Percentiles rank a stretch among this genome's conserved stretches.
phyloP scores from a whole-genome alignment of 2,797 vertebrate species.

The Lacerta bilineata region DNA sequence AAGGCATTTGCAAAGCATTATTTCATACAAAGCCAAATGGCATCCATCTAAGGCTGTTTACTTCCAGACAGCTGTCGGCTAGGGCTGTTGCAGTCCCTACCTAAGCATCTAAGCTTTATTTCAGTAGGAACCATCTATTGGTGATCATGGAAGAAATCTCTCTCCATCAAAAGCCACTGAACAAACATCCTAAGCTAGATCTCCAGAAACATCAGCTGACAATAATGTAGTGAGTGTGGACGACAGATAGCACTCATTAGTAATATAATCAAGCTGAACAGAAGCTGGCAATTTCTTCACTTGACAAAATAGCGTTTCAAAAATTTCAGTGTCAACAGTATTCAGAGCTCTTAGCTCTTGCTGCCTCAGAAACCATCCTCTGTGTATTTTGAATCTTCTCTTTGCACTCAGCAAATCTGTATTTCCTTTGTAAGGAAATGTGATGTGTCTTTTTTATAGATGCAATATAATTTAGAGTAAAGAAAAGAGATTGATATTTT shows the following conservation, averaged over 20 bases:
- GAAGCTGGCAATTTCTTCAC: not conserved
- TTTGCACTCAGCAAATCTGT: not conserved
- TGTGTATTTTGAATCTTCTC: slow-evolving; percentile 15
- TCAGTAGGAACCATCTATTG: not conserved
- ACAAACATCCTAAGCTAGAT: not conserved
- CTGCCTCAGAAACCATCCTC: slow-evolving; percentile 24
- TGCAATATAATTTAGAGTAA: slow-evolving; percentile 30
- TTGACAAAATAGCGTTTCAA: not conserved
- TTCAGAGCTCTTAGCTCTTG: not conserved
- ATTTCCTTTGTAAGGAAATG: not conserved
- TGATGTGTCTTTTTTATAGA: slow-evolving; percentile 32
- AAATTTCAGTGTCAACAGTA: not conserved
- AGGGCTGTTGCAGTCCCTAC: not conserved
- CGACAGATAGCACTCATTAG: not conserved
- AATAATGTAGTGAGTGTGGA: no score
- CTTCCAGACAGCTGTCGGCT: not conserved
- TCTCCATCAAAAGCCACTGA: not conserved
- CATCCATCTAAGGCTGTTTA: not conserved
- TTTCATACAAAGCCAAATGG: not conserved
- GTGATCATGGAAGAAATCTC: not conserved
- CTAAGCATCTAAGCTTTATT: not conserved
- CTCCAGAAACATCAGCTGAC: not conserved
- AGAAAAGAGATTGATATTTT: not conserved
- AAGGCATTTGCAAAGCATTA: not conserved
- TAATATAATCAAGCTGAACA: not conserved